Evolutionary conservation across 2,888 invertebrate genomes (phyloP), one percentile per base, ranked within the genome.

Genomic region (Scaptodrosophila latifasciaeformis): DNA sequence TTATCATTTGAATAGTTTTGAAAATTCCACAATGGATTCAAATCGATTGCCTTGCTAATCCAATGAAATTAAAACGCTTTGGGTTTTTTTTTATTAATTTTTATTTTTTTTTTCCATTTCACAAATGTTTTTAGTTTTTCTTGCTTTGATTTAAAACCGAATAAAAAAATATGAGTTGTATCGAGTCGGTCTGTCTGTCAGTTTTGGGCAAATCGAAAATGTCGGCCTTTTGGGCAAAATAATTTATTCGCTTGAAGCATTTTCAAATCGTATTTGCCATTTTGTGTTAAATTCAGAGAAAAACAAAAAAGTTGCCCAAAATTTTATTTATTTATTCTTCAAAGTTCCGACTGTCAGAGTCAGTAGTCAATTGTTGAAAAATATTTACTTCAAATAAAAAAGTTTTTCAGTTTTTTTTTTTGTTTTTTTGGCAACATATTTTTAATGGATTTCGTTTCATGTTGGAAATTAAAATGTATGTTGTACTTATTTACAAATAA

Each of bases 401-500:
- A 44, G 37, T 12, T 51, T 15, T 24, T 30, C 42, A 54, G n/a
- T 15, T 44, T 49, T 19, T 39, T 50, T 27, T 37, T 44, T 49
- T 56, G 54, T 44, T 58, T 60, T 67, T 74, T 68, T 75, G 58
- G 65, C 72, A 75, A 71, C 71, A 75, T 71, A 71, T 68, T 65
- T 71, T 75, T 59, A 75, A 78, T 70, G 65, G 71, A 51, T 71
- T 75, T 47, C 49, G 65, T 63, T 69, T 74, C 40, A 55, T 29
- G 44, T 56, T 71, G 49, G 55, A 78, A 74, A 78, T 78, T 56
- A 78, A 67, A 72, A 72, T 58, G 46, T 55, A 57, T 65, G 65
- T 63, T 40, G 67, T 57, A 69, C 79, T 75, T 76, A 75, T 79
- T 75, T 75, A 75, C 79, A 75, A 79, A 76, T 76, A 75, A 75